Percentiles rank a stretch among this genome's conserved stretches.
Conservation (phyloP, 2,797 vertebrate genomes). For the Argyrosomus regius region DNA sequence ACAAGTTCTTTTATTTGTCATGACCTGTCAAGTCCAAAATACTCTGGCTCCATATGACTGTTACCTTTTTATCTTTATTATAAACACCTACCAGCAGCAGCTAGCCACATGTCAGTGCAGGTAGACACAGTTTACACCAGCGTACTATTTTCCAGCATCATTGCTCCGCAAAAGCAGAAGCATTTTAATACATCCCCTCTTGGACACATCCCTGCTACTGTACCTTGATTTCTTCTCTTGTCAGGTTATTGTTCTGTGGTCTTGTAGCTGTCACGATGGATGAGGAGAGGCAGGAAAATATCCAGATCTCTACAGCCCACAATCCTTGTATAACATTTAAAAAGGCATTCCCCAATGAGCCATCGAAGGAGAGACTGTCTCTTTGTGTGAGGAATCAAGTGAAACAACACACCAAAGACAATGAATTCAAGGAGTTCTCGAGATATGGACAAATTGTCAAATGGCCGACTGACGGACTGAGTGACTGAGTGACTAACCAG, state of each 20-base stretch:
- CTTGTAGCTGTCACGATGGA: slow-evolving; percentile 27
- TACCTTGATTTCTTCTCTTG: slow-evolving; percentile 15
- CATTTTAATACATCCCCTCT: neutral
- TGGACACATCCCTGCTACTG: neutral
- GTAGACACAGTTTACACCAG: slow-evolving; percentile 23
- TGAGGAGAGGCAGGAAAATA: slow-evolving; percentile 22
- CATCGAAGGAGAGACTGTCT: neutral
- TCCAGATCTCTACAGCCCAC: slow-evolving; percentile 32
- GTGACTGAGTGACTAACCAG: neutral
- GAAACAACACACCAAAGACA: slow-evolving; percentile 18
- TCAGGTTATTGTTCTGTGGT: slow-evolving; percentile 30
- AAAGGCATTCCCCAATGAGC: slow-evolving; percentile 3
- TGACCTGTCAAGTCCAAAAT: neutral
- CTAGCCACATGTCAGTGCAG: slow-evolving; percentile 13
- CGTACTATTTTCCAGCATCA: neutral
- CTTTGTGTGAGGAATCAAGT: slow-evolving; percentile 23
- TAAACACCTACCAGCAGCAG: slow-evolving; percentile 34
- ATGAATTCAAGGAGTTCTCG: neutral
- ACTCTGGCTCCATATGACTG: neutral
- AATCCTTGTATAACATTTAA: slow-evolving; percentile 16
- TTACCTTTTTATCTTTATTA: neutral
- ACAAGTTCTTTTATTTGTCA: neutral
- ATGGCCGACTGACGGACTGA: neutral
- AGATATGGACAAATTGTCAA: neutral
- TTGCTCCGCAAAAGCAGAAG: neutral